Evolutionary conservation across 1,140 invertebrate genomes (phyloP), one percentile per base, ranked within the genome.

Genomic region (Drosophila dunni): DNA sequence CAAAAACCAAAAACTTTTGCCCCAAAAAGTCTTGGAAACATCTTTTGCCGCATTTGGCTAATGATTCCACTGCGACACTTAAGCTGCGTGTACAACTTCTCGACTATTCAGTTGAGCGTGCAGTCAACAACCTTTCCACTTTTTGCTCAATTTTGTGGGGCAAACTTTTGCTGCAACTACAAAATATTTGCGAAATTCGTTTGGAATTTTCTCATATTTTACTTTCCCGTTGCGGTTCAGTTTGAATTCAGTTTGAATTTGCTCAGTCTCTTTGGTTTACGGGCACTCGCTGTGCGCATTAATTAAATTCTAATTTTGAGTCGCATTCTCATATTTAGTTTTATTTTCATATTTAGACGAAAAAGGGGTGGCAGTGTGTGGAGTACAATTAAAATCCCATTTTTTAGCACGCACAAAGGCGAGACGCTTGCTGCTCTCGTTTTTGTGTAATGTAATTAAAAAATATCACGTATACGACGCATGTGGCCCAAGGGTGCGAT

Each of bases 391-490:
- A 85, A 85, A 83, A 73, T 20, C 46, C 44, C 63, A 79, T 88
- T 86, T 86, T 82, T 75, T 46, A 65, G 75, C 60, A 65, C 29
- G 64, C 24, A 51, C n/a, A 51, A 8, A 13, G 29, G 10, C 11
- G 24, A 8, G 13, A 11, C 36, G 10, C 13, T 38, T 54, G 34
- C 38, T 54, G 33, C 29, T 54, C 1, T 20, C 10, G 51, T 20
- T 36, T 60, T 82, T 88, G 50, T 82, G 67, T 64, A 77, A 77
- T 74, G 79, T 86, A 86, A 86, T 86, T 86, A 86, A 82, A 88
- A 86, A 86, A 86, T 88, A 86, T 86, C 82, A 86, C 82, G 83
- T 86, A 86, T 86, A 86, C 82, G 83, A 73, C 80, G 83, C 79
- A 74, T 82, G 79, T 62, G 62, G 64, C 82, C 83, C 79, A 51